Base-by-base conservation (phyloP, 2,113 vertebrate genomes). In the Indicator maculatus region DNA sequence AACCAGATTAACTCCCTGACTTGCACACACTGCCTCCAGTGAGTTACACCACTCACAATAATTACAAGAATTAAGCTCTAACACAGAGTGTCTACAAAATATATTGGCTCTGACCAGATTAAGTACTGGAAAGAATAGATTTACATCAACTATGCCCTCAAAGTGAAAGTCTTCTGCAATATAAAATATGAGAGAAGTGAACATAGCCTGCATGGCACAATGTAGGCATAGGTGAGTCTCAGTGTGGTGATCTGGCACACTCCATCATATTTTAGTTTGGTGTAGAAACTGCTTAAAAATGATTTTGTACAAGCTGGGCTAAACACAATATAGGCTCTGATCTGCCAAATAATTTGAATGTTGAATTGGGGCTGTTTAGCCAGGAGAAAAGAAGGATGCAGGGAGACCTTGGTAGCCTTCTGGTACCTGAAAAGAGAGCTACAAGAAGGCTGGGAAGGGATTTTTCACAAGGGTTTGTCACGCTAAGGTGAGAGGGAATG, bases 1-100 rank as follows among this genome's bases (percentile, higher is more conserved):
- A 95, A 94, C 58, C 78, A 38, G 69, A 93, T 94, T 96, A 93
- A 88, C 56, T 89, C 69, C 70, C 86, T 78, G 74, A 92, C 24
- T 94, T 93, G 61, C 38, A 76, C 60, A 86, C 6, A 18, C 28
- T 88, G 64, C 38, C 83, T 82, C 44, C 50, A 84, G 67, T 94
- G 71, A 95, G 36, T 88, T 92, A 64, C 65, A 83, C 58, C 64
- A 36, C 79, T 59, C 53, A 80, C 85, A 94, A 95, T 95, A 95
- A 95, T 86, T 91, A 63, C 53, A 83, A 86, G 53, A 93, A 90
- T 93, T 93, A 93, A 81, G 75, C 39, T 89, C 60, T 89, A 90
- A 87, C 50, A 75, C n/a, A 80, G 53, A n/a, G 31, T 88, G 53
- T 53, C 79, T 85, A 64, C 28, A 77, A 92, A 94, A 95, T 94